Evolutionary conservation across 1,140 invertebrate species (phyloP).

Genomic region (Leguminivora glycinivorella): DNA sequence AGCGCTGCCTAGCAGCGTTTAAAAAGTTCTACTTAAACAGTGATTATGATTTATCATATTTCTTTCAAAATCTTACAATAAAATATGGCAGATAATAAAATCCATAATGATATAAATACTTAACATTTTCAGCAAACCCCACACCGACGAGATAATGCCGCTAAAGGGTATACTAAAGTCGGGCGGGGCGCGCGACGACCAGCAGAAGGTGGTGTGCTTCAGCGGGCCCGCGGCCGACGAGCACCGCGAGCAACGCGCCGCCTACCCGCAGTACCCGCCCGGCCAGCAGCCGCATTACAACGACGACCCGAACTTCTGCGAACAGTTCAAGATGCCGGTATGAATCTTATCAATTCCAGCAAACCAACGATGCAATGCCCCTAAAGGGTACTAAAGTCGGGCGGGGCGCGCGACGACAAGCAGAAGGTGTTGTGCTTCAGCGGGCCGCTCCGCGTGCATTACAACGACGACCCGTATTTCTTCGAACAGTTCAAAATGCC

Average conservation of each 20-base stretch:
- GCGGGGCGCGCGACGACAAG: constrained; percentile 60
- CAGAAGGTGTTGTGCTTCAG: constrained; percentile 73
- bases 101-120: no score
- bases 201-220: constrained; percentile 73
- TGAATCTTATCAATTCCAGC: constrained; percentile 34
- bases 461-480: constrained; percentile 56
- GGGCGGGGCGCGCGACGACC: constrained; percentile 58
- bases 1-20: no score
- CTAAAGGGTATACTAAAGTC: constrained; percentile 70
- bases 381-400: constrained; percentile 66
- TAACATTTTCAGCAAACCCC: constrained; percentile 56
- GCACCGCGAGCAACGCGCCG: constrained; percentile 37
- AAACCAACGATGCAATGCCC: constrained; percentile 62
- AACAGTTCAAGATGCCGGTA: constrained; percentile 45
- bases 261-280: constrained; percentile 40
- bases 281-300: constrained; percentile 58
- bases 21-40: no score
- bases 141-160: constrained; percentile 56
- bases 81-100: no score
- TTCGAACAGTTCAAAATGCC: constrained; percentile 52
- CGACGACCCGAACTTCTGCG: constrained; percentile 62
- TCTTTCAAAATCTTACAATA: no score
- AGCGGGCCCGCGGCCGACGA: constrained; percentile 58
- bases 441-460: constrained; percentile 49
- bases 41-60: no score